Conservation (phyloP, 2,797 vertebrate genomes). For the Rallus crepitans region DNA sequence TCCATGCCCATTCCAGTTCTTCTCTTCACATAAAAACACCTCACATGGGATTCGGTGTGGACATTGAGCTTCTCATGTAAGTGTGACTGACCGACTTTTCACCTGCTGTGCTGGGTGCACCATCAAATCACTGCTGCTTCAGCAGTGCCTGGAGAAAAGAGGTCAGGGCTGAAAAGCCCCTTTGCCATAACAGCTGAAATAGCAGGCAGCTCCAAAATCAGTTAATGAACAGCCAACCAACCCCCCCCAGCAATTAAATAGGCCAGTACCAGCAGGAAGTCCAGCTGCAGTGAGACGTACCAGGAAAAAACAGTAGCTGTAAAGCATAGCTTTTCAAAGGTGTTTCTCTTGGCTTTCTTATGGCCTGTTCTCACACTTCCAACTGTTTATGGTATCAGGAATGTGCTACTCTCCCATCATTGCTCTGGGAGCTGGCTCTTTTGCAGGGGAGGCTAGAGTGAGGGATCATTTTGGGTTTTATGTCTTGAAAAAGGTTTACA, state of each 20-base stretch:
- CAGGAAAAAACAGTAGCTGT: not conserved
- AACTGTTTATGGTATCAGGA: not conserved
- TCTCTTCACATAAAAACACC: not conserved
- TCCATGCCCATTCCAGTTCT: rapidly evolving
- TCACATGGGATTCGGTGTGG: rapidly evolving
- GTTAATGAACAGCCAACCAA: not conserved
- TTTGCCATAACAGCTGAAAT: not conserved
- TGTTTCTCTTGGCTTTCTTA: not conserved
- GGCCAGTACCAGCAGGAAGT: rapidly evolving
- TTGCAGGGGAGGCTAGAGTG: not conserved
- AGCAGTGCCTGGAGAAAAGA: not conserved
- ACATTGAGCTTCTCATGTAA: not conserved
- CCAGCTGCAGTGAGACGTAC: not conserved
- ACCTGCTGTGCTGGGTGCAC: not conserved
- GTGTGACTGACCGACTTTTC: not conserved
- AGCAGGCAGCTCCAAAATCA: not conserved
- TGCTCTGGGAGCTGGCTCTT: conserved; percentile 16
- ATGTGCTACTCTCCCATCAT: not conserved
- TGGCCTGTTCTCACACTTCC: not conserved
- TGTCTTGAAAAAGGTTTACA: not conserved
- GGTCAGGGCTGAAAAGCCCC: not conserved
- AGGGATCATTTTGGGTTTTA: not conserved
- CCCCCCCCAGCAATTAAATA: rapidly evolving
- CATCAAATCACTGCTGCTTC: not conserved
- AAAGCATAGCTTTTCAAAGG: not conserved